These are phyloP conservation scores for Rhinoderma darwinii DNA, from an alignment of 2,113 vertebrate species.

Conservation along the genomic window DNA sequence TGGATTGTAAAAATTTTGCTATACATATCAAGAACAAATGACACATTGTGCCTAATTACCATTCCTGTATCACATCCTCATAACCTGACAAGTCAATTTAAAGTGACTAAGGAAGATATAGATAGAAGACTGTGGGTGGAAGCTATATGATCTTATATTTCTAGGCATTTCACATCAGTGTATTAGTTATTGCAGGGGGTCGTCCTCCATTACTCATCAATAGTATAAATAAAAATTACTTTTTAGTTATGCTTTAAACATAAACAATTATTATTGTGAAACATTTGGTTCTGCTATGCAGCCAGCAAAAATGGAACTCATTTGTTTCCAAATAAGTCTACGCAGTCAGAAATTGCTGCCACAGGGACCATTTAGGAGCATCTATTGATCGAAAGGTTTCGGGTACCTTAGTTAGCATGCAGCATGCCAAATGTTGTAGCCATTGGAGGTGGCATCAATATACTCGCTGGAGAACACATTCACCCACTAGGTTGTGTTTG, in stretches of 20 bases:
- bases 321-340: too few species aligned
- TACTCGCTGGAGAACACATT: too few species aligned
- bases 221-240: neutral
- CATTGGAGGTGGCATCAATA: too few species aligned
- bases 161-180: neutral
- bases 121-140: conserved; percentile 17
- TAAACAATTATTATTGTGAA: neutral
- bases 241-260: neutral
- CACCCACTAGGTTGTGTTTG: too few species aligned
- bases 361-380: too few species aligned
- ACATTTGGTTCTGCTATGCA: too few species aligned
- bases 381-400: too few species aligned
- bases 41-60: conserved; percentile 33
- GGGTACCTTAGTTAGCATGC: too few species aligned
- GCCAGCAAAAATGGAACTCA: too few species aligned
- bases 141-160: neutral
- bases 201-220: neutral
- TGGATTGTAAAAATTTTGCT: neutral
- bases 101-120: neutral
- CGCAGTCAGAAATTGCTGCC: too few species aligned
- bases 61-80: neutral
- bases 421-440: too few species aligned
- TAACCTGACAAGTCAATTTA: neutral
- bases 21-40: neutral
- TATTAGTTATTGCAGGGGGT: neutral